A percentile compares a stretch with the other conserved stretches of the same genome.
These are phyloP conservation scores for Halichoeres trimaculatus DNA, from an alignment of 2,113 vertebrate species.

Conservation along the genomic window DNA sequence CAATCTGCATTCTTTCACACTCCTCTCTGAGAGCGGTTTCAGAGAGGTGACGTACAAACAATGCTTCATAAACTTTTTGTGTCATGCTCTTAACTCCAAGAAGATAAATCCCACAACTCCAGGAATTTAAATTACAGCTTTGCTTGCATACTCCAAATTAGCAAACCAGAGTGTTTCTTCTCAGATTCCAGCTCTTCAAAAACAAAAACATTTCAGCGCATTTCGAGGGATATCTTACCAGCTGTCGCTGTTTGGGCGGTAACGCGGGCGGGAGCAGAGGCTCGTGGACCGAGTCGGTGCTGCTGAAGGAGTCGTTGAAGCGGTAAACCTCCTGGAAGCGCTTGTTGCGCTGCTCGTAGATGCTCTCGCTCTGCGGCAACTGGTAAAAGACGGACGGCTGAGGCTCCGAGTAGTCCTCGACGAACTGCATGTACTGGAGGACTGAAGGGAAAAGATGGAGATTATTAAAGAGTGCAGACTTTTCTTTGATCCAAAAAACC, in stretches of 20 bases:
- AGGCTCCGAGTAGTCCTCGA: slow-evolving; percentile 98
- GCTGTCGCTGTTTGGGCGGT: slow-evolving; percentile 95
- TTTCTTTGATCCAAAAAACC: too few species aligned
- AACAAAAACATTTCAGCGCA: too few species aligned
- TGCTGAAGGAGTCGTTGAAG: slow-evolving; percentile 91
- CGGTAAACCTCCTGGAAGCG: slow-evolving; percentile 96
- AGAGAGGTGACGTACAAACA: background rate
- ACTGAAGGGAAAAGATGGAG: slow-evolving; percentile 78
- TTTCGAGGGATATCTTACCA: slow-evolving; percentile 85
- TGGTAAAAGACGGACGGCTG: slow-evolving; percentile 98
- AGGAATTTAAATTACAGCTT: slow-evolving; percentile 42
- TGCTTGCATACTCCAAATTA: slow-evolving; percentile 15
- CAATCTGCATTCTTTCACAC: slow-evolving; percentile 25
- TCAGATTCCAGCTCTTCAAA: background rate
- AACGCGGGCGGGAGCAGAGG: slow-evolving; percentile 91
- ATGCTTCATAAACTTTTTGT: background rate
- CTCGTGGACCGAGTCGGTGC: slow-evolving; percentile 85
- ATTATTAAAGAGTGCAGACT: background rate
- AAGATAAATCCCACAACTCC: background rate
- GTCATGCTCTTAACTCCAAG: too few species aligned
- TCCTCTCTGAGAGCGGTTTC: background rate
- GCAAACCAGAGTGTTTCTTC: background rate
- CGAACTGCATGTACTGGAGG: slow-evolving; percentile 97
- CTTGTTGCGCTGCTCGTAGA: slow-evolving; percentile 97
- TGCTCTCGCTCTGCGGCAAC: slow-evolving; percentile 95